Evolutionary conservation across 2,888 invertebrate genomes (phyloP).

Genomic region (Ecdyonurus torrentis): DNA sequence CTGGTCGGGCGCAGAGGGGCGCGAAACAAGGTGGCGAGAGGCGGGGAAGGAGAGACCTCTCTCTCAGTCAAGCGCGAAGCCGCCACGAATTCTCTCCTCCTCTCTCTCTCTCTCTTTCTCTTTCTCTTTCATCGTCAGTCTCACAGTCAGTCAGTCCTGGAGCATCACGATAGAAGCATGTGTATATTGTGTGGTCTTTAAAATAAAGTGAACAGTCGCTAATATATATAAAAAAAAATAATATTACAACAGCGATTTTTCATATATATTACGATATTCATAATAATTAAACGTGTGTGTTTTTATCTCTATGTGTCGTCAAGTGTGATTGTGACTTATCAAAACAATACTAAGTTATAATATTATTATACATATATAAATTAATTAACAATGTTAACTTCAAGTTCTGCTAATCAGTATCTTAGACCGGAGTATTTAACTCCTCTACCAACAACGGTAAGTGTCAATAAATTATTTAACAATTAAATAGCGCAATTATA

Average conservation of each 20-base stretch:
- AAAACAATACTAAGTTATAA: neutral
- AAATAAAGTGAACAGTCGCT: no score
- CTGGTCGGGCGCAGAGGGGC: neutral
- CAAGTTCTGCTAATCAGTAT: constrained; percentile 72
- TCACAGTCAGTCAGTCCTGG: neutral
- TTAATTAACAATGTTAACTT: constrained; percentile 46
- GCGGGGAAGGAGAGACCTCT: neutral
- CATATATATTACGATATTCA: no score
- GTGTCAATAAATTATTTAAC: no score
- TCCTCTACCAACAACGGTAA: constrained; percentile 87
- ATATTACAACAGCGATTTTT: no score
- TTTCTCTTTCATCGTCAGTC: no score
- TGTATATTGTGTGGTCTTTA: no score
- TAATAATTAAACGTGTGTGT: neutral
- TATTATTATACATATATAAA: no score
- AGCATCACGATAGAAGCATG: neutral
- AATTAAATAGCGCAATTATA: no score
- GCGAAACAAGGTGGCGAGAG: neutral
- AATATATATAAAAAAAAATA: no score
- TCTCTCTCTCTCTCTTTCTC: no score
- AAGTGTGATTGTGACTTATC: neutral
- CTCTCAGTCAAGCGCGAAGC: neutral
- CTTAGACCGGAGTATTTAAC: constrained; percentile 91
- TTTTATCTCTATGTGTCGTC: no score
- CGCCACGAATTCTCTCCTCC: neutral